Base-by-base conservation (phyloP, 1,140 invertebrate species). In the Caenorhabditis remanei region DNA sequence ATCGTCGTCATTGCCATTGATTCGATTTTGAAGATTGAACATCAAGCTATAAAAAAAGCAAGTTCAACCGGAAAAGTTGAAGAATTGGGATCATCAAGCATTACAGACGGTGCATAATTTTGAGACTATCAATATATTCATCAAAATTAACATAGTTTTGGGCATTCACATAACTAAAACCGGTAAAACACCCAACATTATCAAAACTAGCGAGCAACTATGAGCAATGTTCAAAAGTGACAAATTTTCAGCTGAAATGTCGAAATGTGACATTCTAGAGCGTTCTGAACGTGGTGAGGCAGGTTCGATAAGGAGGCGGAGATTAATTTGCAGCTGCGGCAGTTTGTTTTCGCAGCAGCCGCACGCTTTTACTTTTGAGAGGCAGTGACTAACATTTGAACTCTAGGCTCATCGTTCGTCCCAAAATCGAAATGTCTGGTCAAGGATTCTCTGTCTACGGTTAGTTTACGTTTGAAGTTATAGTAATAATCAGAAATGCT, bases 1-100 rank as follows among this genome's bases (percentile, higher is more conserved):
- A 79, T 92, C 86, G 16, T 90, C 87, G 83, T 92, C 91, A 32
- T 90, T 87, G 14, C 91, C 91, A 8, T 92, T 90, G 48, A 90
- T 87, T 83, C 91, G 90, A 16, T 92, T 94, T 90, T 92, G 90
- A 19, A 96, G 95, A 93, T 96, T 96, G 79, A 96, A 93, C 93
- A 96, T 95, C 90, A 55, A 71, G 19, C 16, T 46, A 4, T 6
- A 46, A 43, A 43, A 24, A 43, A 9, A 32, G 14, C 21, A 63
- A 32, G 32, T 32, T 32, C 32, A 32, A 32, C 0, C 32, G 32
- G 32, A 50, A 50, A 11, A 50, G 50, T 50, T 1, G 50, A 9
- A 50, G 50, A 16, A 50, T 11, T 50, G 8, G 8, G 50, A 50
- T 50, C 9, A 50, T 50, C 4, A 50, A 50, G 14, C 50, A 32